Percentiles rank a stretch among this genome's conserved stretches.
Conservation (phyloP, 2,113 vertebrate genomes). For the Dicrurus megarhynchus region DNA sequence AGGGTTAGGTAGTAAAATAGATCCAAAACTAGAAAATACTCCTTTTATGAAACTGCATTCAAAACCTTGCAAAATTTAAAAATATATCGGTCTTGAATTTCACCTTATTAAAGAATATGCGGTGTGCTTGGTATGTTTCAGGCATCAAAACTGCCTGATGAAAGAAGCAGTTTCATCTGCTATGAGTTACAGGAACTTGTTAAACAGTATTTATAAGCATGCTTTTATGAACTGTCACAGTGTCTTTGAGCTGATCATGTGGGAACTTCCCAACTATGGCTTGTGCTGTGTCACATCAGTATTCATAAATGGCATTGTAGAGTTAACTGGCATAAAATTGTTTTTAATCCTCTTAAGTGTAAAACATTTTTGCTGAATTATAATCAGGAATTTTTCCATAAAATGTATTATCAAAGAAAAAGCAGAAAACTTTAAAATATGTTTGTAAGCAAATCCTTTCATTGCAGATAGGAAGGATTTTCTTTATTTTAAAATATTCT, state of each 20-base stretch:
- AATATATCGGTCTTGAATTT: background rate
- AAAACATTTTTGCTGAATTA: conserved; percentile 5
- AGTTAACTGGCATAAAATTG: background rate
- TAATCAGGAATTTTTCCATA: conserved; percentile 3
- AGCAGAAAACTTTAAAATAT: conserved; percentile 19
- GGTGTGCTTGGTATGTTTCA: background rate
- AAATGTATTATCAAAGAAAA: conserved; percentile 2
- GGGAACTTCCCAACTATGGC: background rate
- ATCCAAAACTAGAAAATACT: background rate
- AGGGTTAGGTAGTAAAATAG: background rate
- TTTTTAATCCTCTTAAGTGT: background rate
- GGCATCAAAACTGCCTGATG: background rate
- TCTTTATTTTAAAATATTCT: conserved; percentile 19
- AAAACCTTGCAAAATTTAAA: background rate
- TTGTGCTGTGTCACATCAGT: background rate
- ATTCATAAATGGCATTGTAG: background rate
- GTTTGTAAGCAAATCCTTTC: conserved; percentile 2
- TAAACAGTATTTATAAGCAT: background rate
- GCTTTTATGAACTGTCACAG: background rate
- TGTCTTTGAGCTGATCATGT: background rate
- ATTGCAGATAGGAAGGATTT: conserved; percentile 5
- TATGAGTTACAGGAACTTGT: background rate
- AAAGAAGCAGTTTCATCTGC: background rate
- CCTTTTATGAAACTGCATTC: background rate
- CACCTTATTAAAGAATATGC: background rate